phyloP scores from a whole-genome alignment of 2,888 invertebrate genomes.

The Nemotelus pantherinus region DNA sequence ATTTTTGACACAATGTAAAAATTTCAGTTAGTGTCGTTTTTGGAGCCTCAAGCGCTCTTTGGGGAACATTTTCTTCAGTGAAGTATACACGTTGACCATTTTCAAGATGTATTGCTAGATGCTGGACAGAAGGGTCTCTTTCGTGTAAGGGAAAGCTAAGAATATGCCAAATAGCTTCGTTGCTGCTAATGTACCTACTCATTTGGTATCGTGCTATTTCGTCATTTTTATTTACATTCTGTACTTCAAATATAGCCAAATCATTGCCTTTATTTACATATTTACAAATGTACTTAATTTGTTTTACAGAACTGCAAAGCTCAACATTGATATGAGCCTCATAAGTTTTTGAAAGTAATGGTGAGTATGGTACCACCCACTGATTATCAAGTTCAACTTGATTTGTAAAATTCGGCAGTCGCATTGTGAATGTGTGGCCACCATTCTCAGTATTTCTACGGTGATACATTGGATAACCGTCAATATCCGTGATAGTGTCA shows the following conservation, averaged over 20 bases:
- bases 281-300: constrained; percentile 62
- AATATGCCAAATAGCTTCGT: constrained; percentile 51
- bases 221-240: constrained; percentile 51
- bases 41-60: constrained; percentile 50
- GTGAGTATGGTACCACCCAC: too few relatives aligned
- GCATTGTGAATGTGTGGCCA: too few relatives aligned
- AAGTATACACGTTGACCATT: constrained; percentile 54
- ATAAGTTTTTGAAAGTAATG: constrained; percentile 51
- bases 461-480: too few relatives aligned
- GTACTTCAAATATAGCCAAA: constrained; percentile 55
- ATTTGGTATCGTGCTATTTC: constrained; percentile 54
- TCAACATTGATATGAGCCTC: constrained; percentile 61
- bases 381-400: too few relatives aligned
- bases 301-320: constrained; percentile 61
- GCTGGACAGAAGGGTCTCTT: constrained; percentile 45
- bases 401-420: too few relatives aligned
- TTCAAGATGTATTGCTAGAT: constrained; percentile 44
- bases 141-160: constrained; percentile 33
- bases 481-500: too few relatives aligned
- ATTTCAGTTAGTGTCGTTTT: constrained; percentile 57
- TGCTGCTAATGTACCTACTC: constrained; percentile 54
- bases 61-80: constrained; percentile 51
- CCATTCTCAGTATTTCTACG: too few relatives aligned
- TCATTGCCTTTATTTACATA: constrained; percentile 63
- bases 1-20: constrained; percentile 56